Conservation (phyloP, 2,113 vertebrate genomes). For the Arenaria interpres region DNA sequence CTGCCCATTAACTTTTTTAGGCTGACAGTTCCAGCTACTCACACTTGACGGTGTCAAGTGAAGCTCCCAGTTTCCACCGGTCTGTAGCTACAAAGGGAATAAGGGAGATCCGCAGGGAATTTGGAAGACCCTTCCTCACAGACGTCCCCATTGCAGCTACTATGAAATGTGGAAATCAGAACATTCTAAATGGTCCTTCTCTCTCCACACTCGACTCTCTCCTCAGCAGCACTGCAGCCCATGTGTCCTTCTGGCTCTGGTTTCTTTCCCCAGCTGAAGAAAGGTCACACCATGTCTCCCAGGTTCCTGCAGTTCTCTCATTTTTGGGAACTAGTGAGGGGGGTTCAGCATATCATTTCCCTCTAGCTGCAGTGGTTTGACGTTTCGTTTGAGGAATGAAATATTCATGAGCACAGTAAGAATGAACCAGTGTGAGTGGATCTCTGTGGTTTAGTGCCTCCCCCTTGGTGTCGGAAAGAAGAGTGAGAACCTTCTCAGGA, state of each 20-base stretch:
- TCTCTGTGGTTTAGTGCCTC: background rate
- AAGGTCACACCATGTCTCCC: rapidly evolving
- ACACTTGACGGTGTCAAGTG: background rate
- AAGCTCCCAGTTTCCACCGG: background rate
- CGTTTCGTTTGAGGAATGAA: background rate
- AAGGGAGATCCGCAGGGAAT: background rate
- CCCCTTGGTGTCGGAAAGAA: background rate
- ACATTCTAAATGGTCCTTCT: background rate
- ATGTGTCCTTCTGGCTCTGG: background rate
- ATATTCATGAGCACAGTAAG: background rate
- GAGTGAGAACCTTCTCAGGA: background rate
- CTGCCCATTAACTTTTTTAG: background rate
- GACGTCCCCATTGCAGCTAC: background rate
- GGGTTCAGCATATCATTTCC: background rate
- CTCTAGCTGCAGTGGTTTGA: background rate
- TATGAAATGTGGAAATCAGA: background rate
- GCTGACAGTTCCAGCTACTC: background rate
- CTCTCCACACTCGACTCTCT: background rate
- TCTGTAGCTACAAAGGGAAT: background rate
- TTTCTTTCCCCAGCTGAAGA: background rate
- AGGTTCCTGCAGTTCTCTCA: background rate
- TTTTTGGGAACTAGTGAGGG: background rate
- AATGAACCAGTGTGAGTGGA: background rate
- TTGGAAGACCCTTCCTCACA: background rate
- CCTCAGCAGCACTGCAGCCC: background rate